A percentile compares a stretch with the other conserved stretches of the same genome.
Conservation (phyloP, 30 jellyfish, hydroid and myxozoan species). For the Hydra vulgaris region DNA sequence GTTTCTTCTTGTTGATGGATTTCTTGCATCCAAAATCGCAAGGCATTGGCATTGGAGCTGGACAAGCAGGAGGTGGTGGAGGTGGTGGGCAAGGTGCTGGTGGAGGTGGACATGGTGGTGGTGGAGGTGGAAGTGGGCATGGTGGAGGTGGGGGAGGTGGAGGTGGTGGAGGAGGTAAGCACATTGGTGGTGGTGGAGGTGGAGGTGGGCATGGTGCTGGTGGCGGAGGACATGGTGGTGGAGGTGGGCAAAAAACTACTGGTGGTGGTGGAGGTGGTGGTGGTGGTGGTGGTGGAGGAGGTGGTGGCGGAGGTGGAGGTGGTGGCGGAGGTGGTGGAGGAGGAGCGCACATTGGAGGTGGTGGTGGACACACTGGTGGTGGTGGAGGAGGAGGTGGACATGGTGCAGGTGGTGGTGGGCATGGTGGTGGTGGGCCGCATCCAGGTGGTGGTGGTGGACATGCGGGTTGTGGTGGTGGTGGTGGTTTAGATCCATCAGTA, state of each 20-base stretch:
- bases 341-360: slow-evolving; percentile 35
- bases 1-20: slow-evolving; percentile 2
- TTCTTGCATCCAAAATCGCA: slow-evolving; percentile 10
- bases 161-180: slow-evolving; percentile 40
- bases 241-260: slow-evolving; percentile 26
- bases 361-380: slow-evolving; percentile 42
- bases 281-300: slow-evolving; percentile 36
- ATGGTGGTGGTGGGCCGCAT: slow-evolving; percentile 37
- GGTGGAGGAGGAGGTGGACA: slow-evolving; percentile 50
- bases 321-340: slow-evolving; percentile 34
- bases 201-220: slow-evolving; percentile 49
- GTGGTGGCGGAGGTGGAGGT: slow-evolving; percentile 31
- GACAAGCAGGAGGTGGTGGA: slow-evolving; percentile 27
- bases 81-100: slow-evolving; percentile 27
- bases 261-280: slow-evolving; percentile 34
- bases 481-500: slow-evolving; percentile 32
- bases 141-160: slow-evolving; percentile 27
- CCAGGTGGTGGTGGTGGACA: slow-evolving; percentile 38
- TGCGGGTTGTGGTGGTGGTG: slow-evolving; percentile 35
- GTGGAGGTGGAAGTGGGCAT: slow-evolving; percentile 31
- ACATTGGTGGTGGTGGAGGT: slow-evolving; percentile 36
- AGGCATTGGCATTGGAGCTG: slow-evolving; percentile 8
- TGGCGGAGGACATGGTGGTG: slow-evolving; percentile 34
- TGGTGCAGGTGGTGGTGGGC: slow-evolving; percentile 45
- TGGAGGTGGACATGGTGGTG: slow-evolving; percentile 30